phyloP scores from a whole-genome alignment of 2,797 vertebrate genomes.

The Apogon talboti region DNA sequence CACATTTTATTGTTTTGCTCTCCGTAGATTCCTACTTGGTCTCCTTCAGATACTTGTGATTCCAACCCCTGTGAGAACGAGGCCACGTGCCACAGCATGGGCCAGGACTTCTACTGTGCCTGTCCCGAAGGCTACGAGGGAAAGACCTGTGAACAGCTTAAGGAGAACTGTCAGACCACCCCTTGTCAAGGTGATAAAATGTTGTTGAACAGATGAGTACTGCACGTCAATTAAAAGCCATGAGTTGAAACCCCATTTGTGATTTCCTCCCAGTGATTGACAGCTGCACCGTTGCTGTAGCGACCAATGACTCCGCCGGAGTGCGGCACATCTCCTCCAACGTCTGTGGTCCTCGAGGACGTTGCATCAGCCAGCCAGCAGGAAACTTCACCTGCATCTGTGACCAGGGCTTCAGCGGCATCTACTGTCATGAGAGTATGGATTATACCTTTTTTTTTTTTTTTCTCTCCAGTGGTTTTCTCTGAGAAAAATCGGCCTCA shows the following conservation, averaged over 20 bases:
- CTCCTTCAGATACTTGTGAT: constrained; percentile 85
- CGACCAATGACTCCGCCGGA: constrained; percentile 84
- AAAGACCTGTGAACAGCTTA: constrained; percentile 90
- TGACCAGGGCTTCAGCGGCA: constrained; percentile 92
- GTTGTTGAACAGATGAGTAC: accelerated
- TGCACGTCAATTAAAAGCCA: neutral
- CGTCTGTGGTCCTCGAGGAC: constrained; percentile 93
- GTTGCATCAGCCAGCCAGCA: constrained; percentile 88
- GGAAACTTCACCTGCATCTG: constrained; percentile 96
- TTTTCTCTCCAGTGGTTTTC: neutral
- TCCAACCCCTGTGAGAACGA: constrained; percentile 92
- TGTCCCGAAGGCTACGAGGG: constrained; percentile 91
- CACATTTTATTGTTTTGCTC: no score
- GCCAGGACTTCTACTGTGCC: constrained; percentile 94
- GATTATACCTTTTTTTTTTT: neutral
- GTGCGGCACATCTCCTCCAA: constrained; percentile 87
- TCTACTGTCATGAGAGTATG: constrained; percentile 98
- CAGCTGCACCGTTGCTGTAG: constrained; percentile 91
- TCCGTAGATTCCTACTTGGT: constrained; percentile 65
- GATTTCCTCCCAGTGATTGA: constrained; percentile 87
- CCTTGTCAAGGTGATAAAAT: constrained; percentile 89
- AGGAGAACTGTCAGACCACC: constrained; percentile 88
- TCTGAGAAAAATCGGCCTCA: no score
- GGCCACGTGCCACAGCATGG: constrained; percentile 91
- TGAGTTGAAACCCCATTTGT: neutral